Evolutionary conservation across 2,113 vertebrate genomes (phyloP), one percentile per base, ranked within the genome.

Genomic region (Zosterops lateralis): DNA sequence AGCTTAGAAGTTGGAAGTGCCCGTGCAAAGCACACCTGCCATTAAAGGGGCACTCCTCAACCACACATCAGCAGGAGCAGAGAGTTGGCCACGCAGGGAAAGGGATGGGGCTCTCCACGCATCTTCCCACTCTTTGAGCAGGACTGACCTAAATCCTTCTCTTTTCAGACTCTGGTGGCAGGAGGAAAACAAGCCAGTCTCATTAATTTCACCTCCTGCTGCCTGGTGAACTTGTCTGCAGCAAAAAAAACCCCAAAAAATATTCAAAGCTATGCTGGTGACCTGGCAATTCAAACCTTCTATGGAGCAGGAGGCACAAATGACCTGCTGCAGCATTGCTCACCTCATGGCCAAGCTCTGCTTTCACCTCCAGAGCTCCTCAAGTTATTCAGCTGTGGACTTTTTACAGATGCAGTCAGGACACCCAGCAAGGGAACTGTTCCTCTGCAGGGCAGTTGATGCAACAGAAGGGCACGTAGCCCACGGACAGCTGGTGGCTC

Each of bases 151-250:
- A 95, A 92, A 94, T 90, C 62, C 42, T 90, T 54, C 79, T 34
- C 61, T 51, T 85, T 79, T 74, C 80, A 92, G 78, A 50, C 32
- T 54, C 21, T 0, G 0, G 51, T 54, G 60, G 71, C 72, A 87
- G 67, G 11, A 90, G 42, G 60, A 83, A 93, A 91, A 92, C 1
- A 72, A 96, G 42, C 18, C 0, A 0, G 70, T 84, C 87, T 96
- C 87, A 94, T 95, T 94, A 92, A 95, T 89, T 95, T 95, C 90
- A 91, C 32, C 85, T 94, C 90, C 95, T 0, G 3, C 88, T 93
- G 90, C 82, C 70, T 68, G 36, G 82, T 76, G 81, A 85, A 76
- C 85, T 78, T 89, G 38, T 84, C 67, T 5, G 2, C 38, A 78
- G 51, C 0, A 40, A 29, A 70, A 61, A 31, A 66, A 32, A 58